Evolutionary conservation across 2,113 vertebrate genomes (phyloP), one percentile per base, ranked within the genome.

Genomic region (Tupaia chinensis): DNA sequence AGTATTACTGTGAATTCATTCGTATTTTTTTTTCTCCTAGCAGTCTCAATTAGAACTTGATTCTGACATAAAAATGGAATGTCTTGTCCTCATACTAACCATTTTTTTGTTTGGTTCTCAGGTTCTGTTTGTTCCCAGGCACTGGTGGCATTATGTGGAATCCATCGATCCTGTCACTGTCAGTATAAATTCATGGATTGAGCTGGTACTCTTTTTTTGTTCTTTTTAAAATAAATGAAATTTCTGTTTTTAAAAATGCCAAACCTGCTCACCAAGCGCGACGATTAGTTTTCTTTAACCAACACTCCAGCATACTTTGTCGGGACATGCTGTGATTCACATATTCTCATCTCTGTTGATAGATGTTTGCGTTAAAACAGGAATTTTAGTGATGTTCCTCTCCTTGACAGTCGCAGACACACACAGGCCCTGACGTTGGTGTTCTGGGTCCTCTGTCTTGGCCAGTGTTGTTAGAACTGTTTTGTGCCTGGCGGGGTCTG

Each of bases 101-200:
- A 0, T 0, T 79, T 29, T 98, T 98, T 63, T 97, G 25, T 86
- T 96, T 95, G 12, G 3, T 90, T 98, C 98, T 74, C 98, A 99
- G 99, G 99, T 99, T 97, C 99, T 99, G 63, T 98, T 99, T 16
- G 99, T 99, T 89, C 99, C 99, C 95, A 99, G 98, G 95, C 99
- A 99, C 96, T 99, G 99, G 99, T 99, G 99, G 99, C 99, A 99
- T 98, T 99, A 99, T 0, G 99, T 99, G 97, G 99, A 99, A 97
- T 99, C 99, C 5, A 72, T 99, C 91, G 99, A 99, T 96, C 98
- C 99, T 44, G 34, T 99, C 96, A 99, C 99, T 3, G 98, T 99
- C 98, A 99, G 99, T 87, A 97, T 99, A 96, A 99, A 99, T 98
- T 99, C 99, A 56, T 99, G 99, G 99, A 99, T 99, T 69, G 99